phyloP scores from a whole-genome alignment of 2,888 invertebrate species.

The Thecocarcelia acutangulata region DNA sequence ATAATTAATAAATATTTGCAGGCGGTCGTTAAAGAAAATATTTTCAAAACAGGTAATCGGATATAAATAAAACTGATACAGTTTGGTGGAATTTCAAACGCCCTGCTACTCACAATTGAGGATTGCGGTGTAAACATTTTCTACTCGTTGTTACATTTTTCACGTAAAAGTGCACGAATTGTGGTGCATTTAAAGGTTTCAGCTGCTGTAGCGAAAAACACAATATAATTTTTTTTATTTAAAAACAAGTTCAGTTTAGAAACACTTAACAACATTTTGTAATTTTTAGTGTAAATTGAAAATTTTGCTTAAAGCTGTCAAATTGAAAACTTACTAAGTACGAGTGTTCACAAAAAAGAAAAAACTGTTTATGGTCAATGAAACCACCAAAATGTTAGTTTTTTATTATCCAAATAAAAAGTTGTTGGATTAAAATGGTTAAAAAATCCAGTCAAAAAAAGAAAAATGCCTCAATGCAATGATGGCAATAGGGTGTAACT shows the following conservation, averaged over 20 bases:
- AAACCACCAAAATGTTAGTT: constrained; percentile 24
- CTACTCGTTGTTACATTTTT: too few relatives aligned
- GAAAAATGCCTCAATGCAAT: too few relatives aligned
- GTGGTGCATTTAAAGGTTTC: too few relatives aligned
- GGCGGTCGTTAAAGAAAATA: not conserved
- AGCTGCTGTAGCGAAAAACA: too few relatives aligned
- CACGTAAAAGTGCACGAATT: too few relatives aligned
- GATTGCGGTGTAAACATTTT: not conserved
- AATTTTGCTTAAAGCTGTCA: constrained; percentile 2
- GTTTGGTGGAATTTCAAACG: not conserved
- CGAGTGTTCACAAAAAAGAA: too few relatives aligned
- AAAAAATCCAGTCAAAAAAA: not conserved
- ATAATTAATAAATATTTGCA: constrained; percentile 13
- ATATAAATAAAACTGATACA: not conserved
- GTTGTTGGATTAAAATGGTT: not conserved
- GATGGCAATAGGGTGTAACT: too few relatives aligned
- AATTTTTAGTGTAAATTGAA: constrained; percentile 9
- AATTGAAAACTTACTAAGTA: not conserved
- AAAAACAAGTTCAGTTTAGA: constrained; percentile 14
- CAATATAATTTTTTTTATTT: not conserved
- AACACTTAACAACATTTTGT: constrained; percentile 2
- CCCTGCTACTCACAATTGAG: constrained; percentile 7
- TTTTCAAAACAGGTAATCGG: constrained; percentile 39
- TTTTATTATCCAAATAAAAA: constrained; percentile 10
- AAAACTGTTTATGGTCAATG: constrained; percentile 27